Evolutionary conservation across 2,797 vertebrate species (phyloP).

Genomic region (Takifugu rubripes): DNA sequence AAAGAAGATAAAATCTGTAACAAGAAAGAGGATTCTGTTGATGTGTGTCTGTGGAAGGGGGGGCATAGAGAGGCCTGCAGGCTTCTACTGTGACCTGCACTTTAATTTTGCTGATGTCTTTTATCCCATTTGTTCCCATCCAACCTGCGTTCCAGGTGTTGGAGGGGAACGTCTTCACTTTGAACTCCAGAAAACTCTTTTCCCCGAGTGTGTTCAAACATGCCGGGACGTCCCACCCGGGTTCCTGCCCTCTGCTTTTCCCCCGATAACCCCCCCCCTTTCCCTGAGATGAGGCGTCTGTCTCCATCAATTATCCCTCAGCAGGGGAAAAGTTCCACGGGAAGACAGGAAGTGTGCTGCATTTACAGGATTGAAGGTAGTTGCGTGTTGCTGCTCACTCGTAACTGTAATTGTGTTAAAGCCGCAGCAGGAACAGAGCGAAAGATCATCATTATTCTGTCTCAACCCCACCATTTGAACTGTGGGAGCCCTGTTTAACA

Average conservation of each 20-base stretch:
- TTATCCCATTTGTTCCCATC: constrained; percentile 25
- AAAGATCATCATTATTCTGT: constrained; percentile 46
- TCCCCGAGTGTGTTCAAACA: constrained; percentile 54
- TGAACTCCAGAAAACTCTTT: constrained; percentile 66
- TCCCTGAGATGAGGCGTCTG: constrained; percentile 8
- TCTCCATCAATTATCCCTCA: constrained; percentile 35
- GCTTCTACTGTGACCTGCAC: constrained; percentile 23
- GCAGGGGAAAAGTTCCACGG: constrained; percentile 17
- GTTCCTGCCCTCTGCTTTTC: constrained; percentile 22
- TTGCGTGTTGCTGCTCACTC: constrained; percentile 11
- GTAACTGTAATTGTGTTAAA: constrained; percentile 61
- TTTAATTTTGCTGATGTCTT: constrained; percentile 22
- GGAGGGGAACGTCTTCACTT: constrained; percentile 51
- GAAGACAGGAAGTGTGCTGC: constrained; percentile 41
- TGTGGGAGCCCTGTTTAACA: constrained; percentile 33
- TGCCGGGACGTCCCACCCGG: constrained; percentile 49
- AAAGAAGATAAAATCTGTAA: constrained; percentile 8
- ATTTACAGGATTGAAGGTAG: constrained; percentile 16
- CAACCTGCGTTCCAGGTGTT: constrained; percentile 65
- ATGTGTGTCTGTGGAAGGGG: neutral
- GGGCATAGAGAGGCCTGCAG: constrained; percentile 10
- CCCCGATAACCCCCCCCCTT: constrained; percentile 18
- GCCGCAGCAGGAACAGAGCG: constrained; percentile 36
- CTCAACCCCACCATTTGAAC: constrained; percentile 26
- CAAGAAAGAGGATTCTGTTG: constrained; percentile 9